A percentile compares a stretch with the other conserved stretches of the same genome.
These are phyloP conservation scores for Calliopsis andreniformis DNA, from an alignment of 1,140 invertebrate genomes.

Conservation along the genomic window DNA sequence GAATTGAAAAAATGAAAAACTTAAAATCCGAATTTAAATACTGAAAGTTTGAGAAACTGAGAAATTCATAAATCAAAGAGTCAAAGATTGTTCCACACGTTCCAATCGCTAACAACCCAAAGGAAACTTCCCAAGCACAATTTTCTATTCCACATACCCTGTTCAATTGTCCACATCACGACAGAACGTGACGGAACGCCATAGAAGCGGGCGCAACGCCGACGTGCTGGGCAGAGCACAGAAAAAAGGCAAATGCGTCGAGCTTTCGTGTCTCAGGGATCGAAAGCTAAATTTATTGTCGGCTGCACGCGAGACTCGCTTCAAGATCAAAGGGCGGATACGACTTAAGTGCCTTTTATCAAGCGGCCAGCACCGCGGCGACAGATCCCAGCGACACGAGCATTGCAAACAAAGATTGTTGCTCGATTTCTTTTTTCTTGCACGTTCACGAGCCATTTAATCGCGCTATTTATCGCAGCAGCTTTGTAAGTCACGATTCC, in stretches of 20 bases:
- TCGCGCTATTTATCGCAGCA: not conserved
- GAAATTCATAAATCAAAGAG: too few relatives aligned
- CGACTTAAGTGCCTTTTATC: conserved; percentile 64
- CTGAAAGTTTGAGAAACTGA: too few relatives aligned
- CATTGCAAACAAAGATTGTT: not conserved
- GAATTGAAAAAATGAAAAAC: too few relatives aligned
- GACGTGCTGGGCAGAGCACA: not conserved
- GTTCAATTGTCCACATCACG: too few relatives aligned
- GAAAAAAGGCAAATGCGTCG: conserved; percentile 28
- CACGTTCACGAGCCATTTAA: not conserved
- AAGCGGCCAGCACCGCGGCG: conserved; percentile 45
- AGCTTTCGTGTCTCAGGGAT: conserved; percentile 46
- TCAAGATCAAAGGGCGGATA: conserved; percentile 64
- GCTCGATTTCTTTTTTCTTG: not conserved
- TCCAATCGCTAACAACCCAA: too few relatives aligned
- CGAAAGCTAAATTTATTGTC: conserved; percentile 59
- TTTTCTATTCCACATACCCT: too few relatives aligned
- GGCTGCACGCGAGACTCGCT: conserved; percentile 53
- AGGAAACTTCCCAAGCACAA: too few relatives aligned
- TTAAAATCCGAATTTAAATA: too few relatives aligned
- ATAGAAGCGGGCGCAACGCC: too few relatives aligned
- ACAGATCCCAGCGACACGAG: conserved; percentile 47
- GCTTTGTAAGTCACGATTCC: too few relatives aligned
- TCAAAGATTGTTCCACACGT: too few relatives aligned
- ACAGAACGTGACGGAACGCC: too few relatives aligned